Evolutionary conservation across 2,888 invertebrate genomes (phyloP).

Genomic region (Metalampra italica): DNA sequence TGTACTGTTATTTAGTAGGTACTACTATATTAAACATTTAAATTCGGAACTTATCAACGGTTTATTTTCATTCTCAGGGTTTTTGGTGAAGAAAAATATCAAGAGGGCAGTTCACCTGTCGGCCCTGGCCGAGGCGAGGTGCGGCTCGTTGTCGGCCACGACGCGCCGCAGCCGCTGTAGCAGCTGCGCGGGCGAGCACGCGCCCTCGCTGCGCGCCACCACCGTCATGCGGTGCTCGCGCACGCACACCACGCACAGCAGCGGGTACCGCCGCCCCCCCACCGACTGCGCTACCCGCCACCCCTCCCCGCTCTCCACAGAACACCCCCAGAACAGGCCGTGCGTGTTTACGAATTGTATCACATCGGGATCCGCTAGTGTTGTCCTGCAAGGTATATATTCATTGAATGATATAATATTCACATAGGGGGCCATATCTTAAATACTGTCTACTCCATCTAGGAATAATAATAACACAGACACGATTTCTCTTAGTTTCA

Average conservation of each 20-base stretch:
- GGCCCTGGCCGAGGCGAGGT: constrained; percentile 90
- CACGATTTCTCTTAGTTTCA: no score
- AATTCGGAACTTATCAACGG: no score
- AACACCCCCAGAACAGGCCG: constrained; percentile 96
- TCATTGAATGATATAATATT: no score
- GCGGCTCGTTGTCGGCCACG: constrained; percentile 91
- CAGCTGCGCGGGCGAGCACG: constrained; percentile 84
- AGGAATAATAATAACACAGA: no score
- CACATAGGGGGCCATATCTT: no score
- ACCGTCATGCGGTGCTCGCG: constrained; percentile 96
- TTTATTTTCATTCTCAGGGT: no score
- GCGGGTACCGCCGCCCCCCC: constrained; percentile 88
- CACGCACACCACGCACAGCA: constrained; percentile 93
- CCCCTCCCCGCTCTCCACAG: constrained; percentile 92
- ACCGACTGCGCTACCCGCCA: constrained; percentile 94
- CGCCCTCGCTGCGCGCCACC: constrained; percentile 93
- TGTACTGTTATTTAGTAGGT: no score
- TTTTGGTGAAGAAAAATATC: no score
- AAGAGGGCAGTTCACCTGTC: constrained; percentile 84
- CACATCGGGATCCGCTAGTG: constrained; percentile 84
- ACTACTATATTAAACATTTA: no score
- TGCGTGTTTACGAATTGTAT: constrained; percentile 89
- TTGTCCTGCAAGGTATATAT: constrained; percentile 70
- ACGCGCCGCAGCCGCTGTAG: constrained; percentile 85
- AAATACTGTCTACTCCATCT: no score